Evolutionary conservation across 23 tunicate genomes (phyloP).

Genomic region (Botrylloides violaceus): DNA sequence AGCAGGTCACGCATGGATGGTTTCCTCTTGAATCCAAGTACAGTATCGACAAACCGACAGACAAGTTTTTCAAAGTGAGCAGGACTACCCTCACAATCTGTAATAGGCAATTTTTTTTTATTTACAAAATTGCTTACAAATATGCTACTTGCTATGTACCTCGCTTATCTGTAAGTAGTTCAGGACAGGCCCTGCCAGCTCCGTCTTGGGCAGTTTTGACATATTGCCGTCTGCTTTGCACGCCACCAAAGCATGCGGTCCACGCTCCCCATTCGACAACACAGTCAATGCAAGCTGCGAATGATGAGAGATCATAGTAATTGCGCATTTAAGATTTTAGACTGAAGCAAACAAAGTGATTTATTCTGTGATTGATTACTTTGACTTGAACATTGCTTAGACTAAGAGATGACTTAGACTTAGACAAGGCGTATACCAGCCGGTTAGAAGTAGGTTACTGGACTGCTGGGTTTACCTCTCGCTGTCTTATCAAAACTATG

Average conservation of each 20-base stretch:
- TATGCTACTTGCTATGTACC: too few relatives aligned
- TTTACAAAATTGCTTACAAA: neutral
- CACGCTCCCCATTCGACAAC: slow-evolving; percentile 51
- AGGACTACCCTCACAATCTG: slow-evolving; percentile 15
- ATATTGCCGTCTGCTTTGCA: slow-evolving; percentile 31
- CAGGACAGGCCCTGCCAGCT: slow-evolving; percentile 51
- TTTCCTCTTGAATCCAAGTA: slow-evolving; percentile 40
- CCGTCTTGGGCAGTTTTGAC: slow-evolving; percentile 27
- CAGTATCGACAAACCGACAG: slow-evolving; percentile 54
- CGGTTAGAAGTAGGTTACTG: too few relatives aligned
- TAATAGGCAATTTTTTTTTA: neutral
- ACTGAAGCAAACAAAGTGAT: too few relatives aligned
- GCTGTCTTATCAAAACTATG: too few relatives aligned
- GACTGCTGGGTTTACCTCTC: too few relatives aligned
- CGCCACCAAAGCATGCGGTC: slow-evolving; percentile 31
- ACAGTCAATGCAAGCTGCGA: slow-evolving; percentile 55
- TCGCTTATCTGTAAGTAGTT: slow-evolving; percentile 25
- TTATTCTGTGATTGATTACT: too few relatives aligned
- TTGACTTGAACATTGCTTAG: too few relatives aligned
- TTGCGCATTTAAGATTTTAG: too few relatives aligned
- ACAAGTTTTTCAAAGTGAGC: slow-evolving; percentile 7
- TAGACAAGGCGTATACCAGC: too few relatives aligned
- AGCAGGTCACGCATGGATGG: slow-evolving; percentile 50
- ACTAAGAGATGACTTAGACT: too few relatives aligned
- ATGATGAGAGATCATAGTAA: too few relatives aligned